Evolutionary conservation across 2,888 invertebrate genomes (phyloP), one percentile per base, ranked within the genome.

Genomic region (Leuctra nigra): DNA sequence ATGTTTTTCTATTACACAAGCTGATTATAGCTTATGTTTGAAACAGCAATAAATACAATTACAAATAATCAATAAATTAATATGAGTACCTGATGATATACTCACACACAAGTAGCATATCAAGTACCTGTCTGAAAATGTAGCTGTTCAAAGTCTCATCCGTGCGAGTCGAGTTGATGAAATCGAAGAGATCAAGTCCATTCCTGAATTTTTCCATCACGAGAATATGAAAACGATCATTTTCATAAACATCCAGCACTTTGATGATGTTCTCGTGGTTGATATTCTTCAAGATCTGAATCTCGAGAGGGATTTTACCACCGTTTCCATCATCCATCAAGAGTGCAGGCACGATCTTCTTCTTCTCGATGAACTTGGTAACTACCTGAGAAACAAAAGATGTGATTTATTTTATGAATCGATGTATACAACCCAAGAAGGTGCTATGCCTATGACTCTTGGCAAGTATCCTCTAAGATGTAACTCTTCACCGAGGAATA

Each of bases 141-240:
- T 82, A 83, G 66, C 82, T 81, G 4, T 80, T 78, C 24, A 87
- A 71, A 1, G 79, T 76, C 66, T 87, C 87, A 66, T 85, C 84
- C 56, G 44, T 23, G 7, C 7, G n/a, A 13, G 23, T 20, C 1
- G 22, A 23, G 63, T 87, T 86, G 46, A 87, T 86, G 67, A 87
- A 87, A 69, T 87, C 86, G 70, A 87, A 87, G 59, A 87, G 71
- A 67, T 87, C 87, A 83, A 87, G 85, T 1, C 86, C 86, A 9
- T 79, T 79, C 25, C 86, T 86, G 67, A 86, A 84, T 64, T 84
- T 84, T 68, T 85, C 84, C 86, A 87, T 87, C 52, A 87, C 83
- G 76, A 87, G 75, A 70, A 86, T 85, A 66, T 82, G 82, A 68
- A 82, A 84, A 59, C 79, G 77, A 2, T 81, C 80, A 67, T 84